Evolutionary conservation across 2,113 vertebrate species (phyloP), one percentile per base, ranked within the genome.

Genomic region (Nannospalax galili): DNA sequence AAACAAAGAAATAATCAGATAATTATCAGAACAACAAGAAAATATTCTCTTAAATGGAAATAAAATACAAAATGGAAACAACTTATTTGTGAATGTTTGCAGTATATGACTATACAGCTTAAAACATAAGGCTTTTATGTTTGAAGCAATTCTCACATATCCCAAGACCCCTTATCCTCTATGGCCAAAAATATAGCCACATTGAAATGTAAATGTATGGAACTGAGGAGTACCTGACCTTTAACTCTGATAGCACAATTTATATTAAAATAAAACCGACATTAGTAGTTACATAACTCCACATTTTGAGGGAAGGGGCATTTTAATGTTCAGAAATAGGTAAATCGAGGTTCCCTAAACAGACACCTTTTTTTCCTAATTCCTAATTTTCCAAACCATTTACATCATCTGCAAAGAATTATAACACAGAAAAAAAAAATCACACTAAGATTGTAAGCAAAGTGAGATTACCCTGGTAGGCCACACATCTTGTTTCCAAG

Each of bases 301-400:
- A 88, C 35, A 48, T 94, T 65, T 88, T 77, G 35, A 32, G 24
- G 30, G 82, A 88, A 37, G 58, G 84, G 70, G 75, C 67, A 75
- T 62, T 92, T 93, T 84, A 75, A 84, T 93, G 58, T 82, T 93
- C 28, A 91, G 35, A 88, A 85, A 77, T 69, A 92, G 62, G 67
- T 88, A 95, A 86, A 86, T 93, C 11, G 73, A 75, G 73, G 28
- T 37, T 91, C 69, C 52, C 84, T 73, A 81, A 67, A 24, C 52
- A 81, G 64, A 69, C 11, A 52, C 52, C 42, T 72, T 9, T 72
- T 80, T 69, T 93, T 84, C 48, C 58, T 92, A 86, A 92, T 90
- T 89, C 95, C 60, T 92, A 86, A 92, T 90, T 89, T 95, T 52
- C 86, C 52, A 94, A 94, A 89, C 78, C 70, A 91, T 95, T 91